phyloP scores from a whole-genome alignment of 1,140 invertebrate species.

The Frieseomelitta varia region DNA sequence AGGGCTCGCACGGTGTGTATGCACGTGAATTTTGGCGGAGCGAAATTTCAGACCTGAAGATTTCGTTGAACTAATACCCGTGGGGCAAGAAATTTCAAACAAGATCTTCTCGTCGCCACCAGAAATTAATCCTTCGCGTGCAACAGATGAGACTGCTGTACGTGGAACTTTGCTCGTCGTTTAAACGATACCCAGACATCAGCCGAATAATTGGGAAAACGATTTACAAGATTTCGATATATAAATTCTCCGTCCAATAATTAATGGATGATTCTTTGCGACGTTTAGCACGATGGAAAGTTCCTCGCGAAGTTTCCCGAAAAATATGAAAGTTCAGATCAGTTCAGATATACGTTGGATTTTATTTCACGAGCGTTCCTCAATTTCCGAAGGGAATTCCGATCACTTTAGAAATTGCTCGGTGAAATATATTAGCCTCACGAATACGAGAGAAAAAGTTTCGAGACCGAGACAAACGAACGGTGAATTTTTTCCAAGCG shows the following conservation, averaged over 20 bases:
- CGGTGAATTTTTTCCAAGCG: slow-evolving; percentile 62
- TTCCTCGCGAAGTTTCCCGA: background rate
- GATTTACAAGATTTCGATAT: background rate
- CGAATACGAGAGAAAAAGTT: slow-evolving; percentile 1
- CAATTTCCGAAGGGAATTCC: background rate
- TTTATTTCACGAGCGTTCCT: background rate
- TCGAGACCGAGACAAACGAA: background rate
- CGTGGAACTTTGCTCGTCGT: background rate
- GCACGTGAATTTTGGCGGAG: slow-evolving; percentile 38
- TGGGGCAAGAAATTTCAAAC: slow-evolving; percentile 67
- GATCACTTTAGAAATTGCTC: background rate
- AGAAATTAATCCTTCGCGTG: slow-evolving; percentile 63
- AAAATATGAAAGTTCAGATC: background rate
- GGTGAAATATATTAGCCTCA: background rate
- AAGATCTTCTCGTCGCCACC: slow-evolving; percentile 57
- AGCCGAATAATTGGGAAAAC: background rate
- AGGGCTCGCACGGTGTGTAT: background rate
- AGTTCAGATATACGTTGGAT: too few relatives aligned
- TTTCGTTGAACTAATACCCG: slow-evolving; percentile 62
- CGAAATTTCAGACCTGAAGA: slow-evolving; percentile 59
- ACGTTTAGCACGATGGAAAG: background rate
- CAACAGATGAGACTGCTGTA: slow-evolving; percentile 60
- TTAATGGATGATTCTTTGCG: background rate
- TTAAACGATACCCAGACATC: too few relatives aligned
- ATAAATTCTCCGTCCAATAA: background rate